phyloP scores from a whole-genome alignment of 2,113 vertebrate species.

The Marmota flaviventris region DNA sequence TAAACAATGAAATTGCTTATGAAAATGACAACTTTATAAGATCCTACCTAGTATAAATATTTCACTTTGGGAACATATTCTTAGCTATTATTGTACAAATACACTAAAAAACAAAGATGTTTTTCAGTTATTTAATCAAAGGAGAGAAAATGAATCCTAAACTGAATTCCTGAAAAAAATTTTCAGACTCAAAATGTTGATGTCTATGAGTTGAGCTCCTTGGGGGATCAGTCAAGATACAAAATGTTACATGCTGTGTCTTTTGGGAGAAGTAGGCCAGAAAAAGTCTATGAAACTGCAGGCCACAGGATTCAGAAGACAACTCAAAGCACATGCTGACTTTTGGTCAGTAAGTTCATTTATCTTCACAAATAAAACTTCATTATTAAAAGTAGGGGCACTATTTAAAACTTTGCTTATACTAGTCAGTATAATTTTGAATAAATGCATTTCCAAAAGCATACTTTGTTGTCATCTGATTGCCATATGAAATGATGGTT shows the following conservation, averaged over 20 bases:
- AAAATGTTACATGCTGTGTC: neutral
- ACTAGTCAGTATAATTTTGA: neutral
- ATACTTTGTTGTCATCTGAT: neutral
- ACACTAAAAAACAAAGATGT: neutral
- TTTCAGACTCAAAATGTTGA: neutral
- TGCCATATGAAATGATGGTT: neutral
- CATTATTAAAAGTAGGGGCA: neutral
- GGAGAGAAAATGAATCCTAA: neutral
- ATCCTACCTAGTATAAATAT: neutral
- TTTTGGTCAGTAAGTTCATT: neutral
- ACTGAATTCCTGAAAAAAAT: neutral
- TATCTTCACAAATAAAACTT: neutral
- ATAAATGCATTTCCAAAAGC: neutral
- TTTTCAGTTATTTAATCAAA: neutral
- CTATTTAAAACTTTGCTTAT: neutral
- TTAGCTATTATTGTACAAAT: neutral
- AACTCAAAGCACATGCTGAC: neutral
- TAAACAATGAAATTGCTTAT: neutral
- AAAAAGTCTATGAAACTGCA: neutral
- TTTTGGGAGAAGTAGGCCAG: neutral
- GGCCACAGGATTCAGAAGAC: neutral
- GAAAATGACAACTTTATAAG: constrained; percentile 28
- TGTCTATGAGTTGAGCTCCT: neutral
- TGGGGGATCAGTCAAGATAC: neutral
- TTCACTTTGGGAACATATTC: neutral